A percentile compares a stretch with the other conserved stretches of the same genome.
phyloP scores from a whole-genome alignment of 2,888 invertebrate genomes.

The Griposia aprilina region DNA sequence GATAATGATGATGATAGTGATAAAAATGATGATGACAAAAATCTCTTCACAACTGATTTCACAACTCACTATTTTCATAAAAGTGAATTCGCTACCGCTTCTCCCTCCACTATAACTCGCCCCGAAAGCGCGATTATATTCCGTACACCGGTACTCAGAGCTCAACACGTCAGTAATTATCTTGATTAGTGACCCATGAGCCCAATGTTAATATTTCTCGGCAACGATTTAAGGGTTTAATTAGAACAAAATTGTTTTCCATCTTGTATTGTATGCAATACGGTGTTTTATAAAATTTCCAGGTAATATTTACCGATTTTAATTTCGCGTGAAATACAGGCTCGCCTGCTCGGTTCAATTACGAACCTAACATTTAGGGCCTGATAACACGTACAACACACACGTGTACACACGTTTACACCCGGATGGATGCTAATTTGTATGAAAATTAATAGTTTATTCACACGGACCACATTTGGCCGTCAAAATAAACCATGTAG shows the following conservation, averaged over 20 bases:
- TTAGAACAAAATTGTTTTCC: conserved; percentile 63
- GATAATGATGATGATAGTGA: not conserved
- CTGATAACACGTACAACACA: not conserved
- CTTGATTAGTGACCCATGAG: conserved; percentile 68
- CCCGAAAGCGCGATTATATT: conserved; percentile 51
- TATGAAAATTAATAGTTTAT: not conserved
- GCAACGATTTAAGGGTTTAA: conserved; percentile 67
- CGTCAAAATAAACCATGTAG: no score
- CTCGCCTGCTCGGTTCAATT: not conserved
- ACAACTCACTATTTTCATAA: not conserved
- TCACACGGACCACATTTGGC: no score
- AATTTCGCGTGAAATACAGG: conserved; percentile 1
- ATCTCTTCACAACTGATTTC: not conserved
- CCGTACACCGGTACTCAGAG: conserved; percentile 45
- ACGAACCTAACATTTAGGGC: not conserved
- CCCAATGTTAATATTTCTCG: conserved; percentile 64
- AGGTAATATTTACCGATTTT: not conserved
- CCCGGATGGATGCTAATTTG: not conserved
- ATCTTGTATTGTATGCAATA: conserved; percentile 40
- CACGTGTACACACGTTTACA: not conserved
- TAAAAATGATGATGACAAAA: not conserved
- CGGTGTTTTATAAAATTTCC: conserved; percentile 26
- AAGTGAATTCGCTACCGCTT: conserved; percentile 18
- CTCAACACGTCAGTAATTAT: conserved; percentile 69
- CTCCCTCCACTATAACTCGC: not conserved